Evolutionary conservation across 2,113 vertebrate genomes (phyloP), one percentile per base, ranked within the genome.

Genomic region (Prunella himalayana): DNA sequence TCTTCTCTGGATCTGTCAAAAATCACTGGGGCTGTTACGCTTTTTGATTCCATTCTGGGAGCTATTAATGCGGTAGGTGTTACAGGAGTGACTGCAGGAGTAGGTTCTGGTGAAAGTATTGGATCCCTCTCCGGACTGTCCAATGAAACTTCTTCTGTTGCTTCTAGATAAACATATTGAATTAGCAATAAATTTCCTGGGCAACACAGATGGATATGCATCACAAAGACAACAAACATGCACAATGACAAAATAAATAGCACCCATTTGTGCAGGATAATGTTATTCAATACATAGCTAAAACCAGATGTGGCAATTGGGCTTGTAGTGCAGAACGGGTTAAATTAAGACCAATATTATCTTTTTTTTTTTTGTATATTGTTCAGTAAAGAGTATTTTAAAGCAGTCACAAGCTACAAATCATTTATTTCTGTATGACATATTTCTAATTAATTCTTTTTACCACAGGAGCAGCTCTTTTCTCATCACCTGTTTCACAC

Each of bases 131-230:
- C 99, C 0, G 99, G 99, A 97, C 99, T 99, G 96, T 99, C 99
- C 98, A 99, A 86, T 11, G 99, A 99, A 71, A 99, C 99, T 95
- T 99, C 99, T 96, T 99, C 99, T 86, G 99, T 99, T 50, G 99
- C 99, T 97, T 99, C 99, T 99, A 91, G 31, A 96, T n/a, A 94
- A 64, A 96, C 39, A 95, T 82, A 88, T 78, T 57, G 71, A 92
- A 71, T 97, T 83, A 97, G 84, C 31, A 88, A 90, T 61, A 23
- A 68, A 68, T 7, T 42, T 79, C 61, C 54, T 68, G 15, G 23
- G 22, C 39, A 82, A 57, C 4, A 60, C 14, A 72, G 61, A 45
- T 11, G 16, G 15, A 44, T 39, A 49, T 33, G 20, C 28, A 75
- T 64, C 69, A 78, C 7, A 73, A 82, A 92, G 18, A 75, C 6